phyloP scores from a whole-genome alignment of 2,797 vertebrate species.

The Dromococcyx pavoninus region DNA sequence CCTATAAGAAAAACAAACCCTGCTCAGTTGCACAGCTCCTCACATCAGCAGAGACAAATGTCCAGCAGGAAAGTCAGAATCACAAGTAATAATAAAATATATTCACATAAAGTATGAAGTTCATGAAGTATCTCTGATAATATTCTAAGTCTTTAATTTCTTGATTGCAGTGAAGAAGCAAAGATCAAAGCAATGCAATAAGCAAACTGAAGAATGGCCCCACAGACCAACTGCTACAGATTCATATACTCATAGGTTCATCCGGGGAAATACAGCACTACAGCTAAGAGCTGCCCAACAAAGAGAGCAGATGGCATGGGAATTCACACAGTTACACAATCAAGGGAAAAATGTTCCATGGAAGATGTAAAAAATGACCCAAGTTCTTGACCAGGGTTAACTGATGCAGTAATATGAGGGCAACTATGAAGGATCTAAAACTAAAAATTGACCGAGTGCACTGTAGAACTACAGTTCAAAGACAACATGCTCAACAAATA shows the following conservation, averaged over 20 bases:
- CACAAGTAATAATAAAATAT: background rate
- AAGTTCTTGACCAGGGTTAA: background rate
- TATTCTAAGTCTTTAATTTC: background rate
- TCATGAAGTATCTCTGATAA: background rate
- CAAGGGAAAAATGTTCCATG: accelerated
- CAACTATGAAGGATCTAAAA: background rate
- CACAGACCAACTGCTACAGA: background rate
- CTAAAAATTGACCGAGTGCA: background rate
- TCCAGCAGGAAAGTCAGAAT: background rate
- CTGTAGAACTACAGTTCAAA: constrained; percentile 5
- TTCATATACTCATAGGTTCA: background rate
- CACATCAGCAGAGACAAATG: background rate
- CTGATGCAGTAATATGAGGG: background rate
- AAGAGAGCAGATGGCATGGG: background rate
- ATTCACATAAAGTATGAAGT: background rate
- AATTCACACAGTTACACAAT: background rate
- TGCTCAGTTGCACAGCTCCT: background rate
- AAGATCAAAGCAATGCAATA: background rate
- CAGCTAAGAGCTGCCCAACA: background rate
- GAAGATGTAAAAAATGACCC: background rate
- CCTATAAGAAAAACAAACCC: background rate
- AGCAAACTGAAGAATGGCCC: background rate
- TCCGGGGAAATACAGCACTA: background rate
- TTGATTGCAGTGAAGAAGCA: background rate
- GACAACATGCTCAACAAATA: constrained; percentile 21